phyloP scores from a whole-genome alignment of 2,797 vertebrate species.

The Chelmon rostratus region DNA sequence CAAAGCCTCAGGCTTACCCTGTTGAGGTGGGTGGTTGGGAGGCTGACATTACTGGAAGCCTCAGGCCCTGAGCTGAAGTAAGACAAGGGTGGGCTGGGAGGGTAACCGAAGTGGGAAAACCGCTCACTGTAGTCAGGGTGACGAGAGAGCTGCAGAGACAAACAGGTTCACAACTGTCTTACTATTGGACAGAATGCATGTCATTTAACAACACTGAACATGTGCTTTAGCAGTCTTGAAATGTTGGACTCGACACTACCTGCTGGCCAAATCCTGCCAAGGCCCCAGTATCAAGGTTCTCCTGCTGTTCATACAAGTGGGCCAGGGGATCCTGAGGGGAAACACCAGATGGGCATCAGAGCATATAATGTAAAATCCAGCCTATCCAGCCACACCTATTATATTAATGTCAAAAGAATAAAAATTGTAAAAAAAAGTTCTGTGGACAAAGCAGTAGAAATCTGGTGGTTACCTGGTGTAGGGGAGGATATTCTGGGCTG shows the following conservation, averaged over 20 bases:
- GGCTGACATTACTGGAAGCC: constrained; percentile 75
- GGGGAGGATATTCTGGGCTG: constrained; percentile 85
- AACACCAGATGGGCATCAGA: constrained; percentile 47
- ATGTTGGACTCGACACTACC: constrained; percentile 66
- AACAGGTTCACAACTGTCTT: background rate
- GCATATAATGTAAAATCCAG: constrained; percentile 1
- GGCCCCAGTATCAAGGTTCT: constrained; percentile 76
- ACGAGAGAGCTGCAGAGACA: constrained; percentile 67
- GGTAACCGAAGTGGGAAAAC: constrained; percentile 72
- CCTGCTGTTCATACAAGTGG: constrained; percentile 84
- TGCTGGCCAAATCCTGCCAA: constrained; percentile 80
- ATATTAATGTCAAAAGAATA: too few species aligned
- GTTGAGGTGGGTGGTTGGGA: constrained; percentile 85
- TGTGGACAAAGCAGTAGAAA: too few species aligned
- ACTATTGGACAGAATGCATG: background rate
- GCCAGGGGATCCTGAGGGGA: constrained; percentile 79
- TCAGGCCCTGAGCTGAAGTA: constrained; percentile 87
- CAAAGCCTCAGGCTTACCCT: constrained; percentile 82
- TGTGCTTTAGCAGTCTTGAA: background rate
- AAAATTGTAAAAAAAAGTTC: too few species aligned
- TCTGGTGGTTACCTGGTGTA: constrained; percentile 78
- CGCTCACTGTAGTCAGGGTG: constrained; percentile 81
- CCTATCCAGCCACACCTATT: too few species aligned
- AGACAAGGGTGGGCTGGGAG: constrained; percentile 83
- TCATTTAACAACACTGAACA: background rate